A percentile compares a stretch with the other conserved stretches of the same genome.
Conservation (phyloP, 2,888 invertebrate species). For the Carpatolechia fugitivella region DNA sequence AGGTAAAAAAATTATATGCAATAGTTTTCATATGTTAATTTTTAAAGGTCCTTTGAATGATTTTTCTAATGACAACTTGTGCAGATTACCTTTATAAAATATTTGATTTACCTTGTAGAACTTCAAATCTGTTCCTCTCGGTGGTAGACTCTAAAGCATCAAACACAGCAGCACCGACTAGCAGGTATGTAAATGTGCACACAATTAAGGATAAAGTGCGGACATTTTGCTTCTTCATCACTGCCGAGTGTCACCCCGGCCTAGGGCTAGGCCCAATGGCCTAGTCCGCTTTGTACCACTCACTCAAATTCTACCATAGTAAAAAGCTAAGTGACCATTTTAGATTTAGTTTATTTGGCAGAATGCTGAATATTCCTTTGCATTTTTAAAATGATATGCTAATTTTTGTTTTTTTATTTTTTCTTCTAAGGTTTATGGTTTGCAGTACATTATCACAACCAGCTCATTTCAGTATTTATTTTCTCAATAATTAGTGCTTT, state of each 20-base stretch:
- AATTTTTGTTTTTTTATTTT: constrained; percentile 27
- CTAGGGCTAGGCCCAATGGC: constrained; percentile 56
- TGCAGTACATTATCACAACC: constrained; percentile 16
- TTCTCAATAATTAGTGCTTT: constrained; percentile 13
- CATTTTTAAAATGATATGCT: constrained; percentile 32
- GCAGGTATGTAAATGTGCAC: constrained; percentile 99
- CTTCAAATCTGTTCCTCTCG: constrained; percentile 93
- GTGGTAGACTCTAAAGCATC: constrained; percentile 98
- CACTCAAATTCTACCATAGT: constrained; percentile 44
- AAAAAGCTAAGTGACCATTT: constrained; percentile 56
- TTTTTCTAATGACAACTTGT: no score
- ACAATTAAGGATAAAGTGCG: constrained; percentile 99
- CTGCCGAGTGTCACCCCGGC: constrained; percentile 66
- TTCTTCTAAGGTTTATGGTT: constrained; percentile 21
- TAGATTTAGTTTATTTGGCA: constrained; percentile 21
- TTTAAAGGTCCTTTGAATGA: no score
- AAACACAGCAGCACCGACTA: constrained; percentile 99
- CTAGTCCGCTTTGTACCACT: constrained; percentile 37
- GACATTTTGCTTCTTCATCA: constrained; percentile 99
- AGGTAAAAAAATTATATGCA: no score
- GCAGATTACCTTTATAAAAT: no score
- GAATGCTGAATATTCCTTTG: constrained; percentile 5
- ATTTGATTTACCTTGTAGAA: constrained; percentile 90
- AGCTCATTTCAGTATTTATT: constrained; percentile 31
- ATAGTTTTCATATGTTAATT: no score